Base-by-base conservation (phyloP, 2,113 vertebrate genomes). In the Muscicapa adusta region DNA sequence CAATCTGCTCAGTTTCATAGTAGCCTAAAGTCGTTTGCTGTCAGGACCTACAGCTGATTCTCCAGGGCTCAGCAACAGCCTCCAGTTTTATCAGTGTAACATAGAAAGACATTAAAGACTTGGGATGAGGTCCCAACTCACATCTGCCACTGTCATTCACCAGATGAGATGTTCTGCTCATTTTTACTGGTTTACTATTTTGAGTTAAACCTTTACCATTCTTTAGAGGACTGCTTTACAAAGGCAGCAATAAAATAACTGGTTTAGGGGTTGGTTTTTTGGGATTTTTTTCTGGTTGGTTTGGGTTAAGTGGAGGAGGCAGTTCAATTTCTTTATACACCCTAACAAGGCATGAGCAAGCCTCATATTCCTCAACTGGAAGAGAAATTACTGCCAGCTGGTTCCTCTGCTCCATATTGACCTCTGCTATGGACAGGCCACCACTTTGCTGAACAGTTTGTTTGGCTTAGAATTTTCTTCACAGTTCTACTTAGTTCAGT, bases 331-430 rank as follows among this genome's bases (percentile, higher is more conserved):
- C 42, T 65, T 57, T 18, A 33, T 72, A 12, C 16, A 25, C 43
- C 74, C 61, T 38, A 57, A 20, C 10, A 80, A 61, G 56, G 42
- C 24, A 4, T 8, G 18, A 31, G 15, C 14, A 58, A 71, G 53
- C 24, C 26, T 18, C 9, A 2, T 2, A 4, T 36, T 73, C 11
- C 60, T 40, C 29, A 31, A 0, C 0, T 40, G 58, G n/a, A 90
- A 67, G 8, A 91, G 26, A 76, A 83, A 28, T 72, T 53, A 15
- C 25, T 60, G 18, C 47, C 58, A 4, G 31, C 26, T 66, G 38
- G 29, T 66, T 77, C 47, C 73, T 74, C 63, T 83, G n/a, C 43
- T 66, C 70, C 43, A 17, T 14, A 14, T 61, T 78, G 58, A 75
- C 40, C 31, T 66, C 66, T 73, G 68, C 83, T 45, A 34, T 0